phyloP scores from a whole-genome alignment of 1,140 invertebrate species.

The Meloidogyne chitwoodi region DNA sequence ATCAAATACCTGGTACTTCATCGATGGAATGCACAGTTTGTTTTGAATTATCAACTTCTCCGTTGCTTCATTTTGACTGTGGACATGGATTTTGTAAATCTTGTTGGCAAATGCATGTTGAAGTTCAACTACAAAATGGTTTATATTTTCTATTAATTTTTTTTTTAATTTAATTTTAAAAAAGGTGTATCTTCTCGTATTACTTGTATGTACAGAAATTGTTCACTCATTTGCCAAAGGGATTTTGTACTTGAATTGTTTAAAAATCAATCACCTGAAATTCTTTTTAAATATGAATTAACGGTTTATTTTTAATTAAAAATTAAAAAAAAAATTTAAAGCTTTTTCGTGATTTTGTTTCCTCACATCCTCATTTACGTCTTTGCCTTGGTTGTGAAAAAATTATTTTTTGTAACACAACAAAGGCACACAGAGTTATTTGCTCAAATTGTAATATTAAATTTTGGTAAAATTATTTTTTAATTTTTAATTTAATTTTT shows the following conservation, averaged over 20 bases:
- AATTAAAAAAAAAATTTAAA: not conserved
- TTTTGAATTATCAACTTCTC: constrained; percentile 23
- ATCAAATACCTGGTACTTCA: not conserved
- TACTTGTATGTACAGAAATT: constrained; percentile 65
- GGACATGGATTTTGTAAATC: constrained; percentile 37
- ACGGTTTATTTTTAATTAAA: constrained; percentile 64
- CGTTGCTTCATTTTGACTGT: constrained; percentile 31
- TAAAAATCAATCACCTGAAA: constrained; percentile 65
- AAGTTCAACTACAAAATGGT: constrained; percentile 40
- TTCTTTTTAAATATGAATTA: constrained; percentile 86
- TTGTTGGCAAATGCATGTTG: constrained; percentile 38
- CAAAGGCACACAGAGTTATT: constrained; percentile 74
- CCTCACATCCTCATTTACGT: constrained; percentile 65
- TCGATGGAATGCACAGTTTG: constrained; percentile 36
- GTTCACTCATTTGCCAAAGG: constrained; percentile 83
- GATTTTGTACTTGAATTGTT: constrained; percentile 86
- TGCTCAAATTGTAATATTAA: constrained; percentile 74
- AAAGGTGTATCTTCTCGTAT: constrained; percentile 13
- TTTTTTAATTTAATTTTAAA: constrained; percentile 12
- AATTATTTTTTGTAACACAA: constrained; percentile 73
- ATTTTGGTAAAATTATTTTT: constrained; percentile 69
- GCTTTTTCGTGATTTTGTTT: constrained; percentile 88
- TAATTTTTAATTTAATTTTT: constrained; percentile 15
- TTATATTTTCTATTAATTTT: not conserved
- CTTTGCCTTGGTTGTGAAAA: constrained; percentile 94